Percentiles rank a stretch among this genome's conserved stretches.
Conservation (phyloP, 2,888 invertebrate genomes). For the Tortricodes alternella region DNA sequence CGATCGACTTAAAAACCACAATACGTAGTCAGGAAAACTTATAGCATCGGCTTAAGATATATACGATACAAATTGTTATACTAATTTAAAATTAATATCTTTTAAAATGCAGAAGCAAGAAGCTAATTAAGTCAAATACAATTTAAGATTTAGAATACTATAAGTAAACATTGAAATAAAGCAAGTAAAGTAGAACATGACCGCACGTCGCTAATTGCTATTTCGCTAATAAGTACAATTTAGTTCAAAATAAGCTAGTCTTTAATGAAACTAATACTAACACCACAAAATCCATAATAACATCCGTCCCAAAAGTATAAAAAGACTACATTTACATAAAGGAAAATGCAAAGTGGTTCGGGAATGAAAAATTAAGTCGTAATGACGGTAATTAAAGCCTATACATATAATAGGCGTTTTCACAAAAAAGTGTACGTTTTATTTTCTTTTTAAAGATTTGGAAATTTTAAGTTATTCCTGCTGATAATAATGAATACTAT, state of each 20-base stretch:
- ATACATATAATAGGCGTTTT: no score
- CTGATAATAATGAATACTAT: no score
- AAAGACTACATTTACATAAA: slow-evolving; percentile 16
- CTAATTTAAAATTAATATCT: slow-evolving; percentile 42
- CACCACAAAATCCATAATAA: slow-evolving; percentile 10
- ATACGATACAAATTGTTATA: slow-evolving; percentile 38
- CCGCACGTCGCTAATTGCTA: slow-evolving; percentile 73
- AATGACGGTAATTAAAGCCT: no score
- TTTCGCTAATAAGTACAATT: slow-evolving; percentile 35
- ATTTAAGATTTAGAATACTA: slow-evolving; percentile 16
- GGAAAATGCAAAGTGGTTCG: slow-evolving; percentile 20
- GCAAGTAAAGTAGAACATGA: slow-evolving; percentile 46
- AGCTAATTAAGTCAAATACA: slow-evolving; percentile 48
- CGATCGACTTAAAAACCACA: slow-evolving; percentile 60
- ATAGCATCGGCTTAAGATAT: slow-evolving; percentile 48
- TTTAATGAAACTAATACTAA: slow-evolving; percentile 11
- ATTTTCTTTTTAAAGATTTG: no score
- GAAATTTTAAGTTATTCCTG: no score
- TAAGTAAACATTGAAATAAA: slow-evolving; percentile 46
- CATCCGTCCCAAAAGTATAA: slow-evolving; percentile 9
- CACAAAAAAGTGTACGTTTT: no score
- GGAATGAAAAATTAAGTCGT: slow-evolving; percentile 19
- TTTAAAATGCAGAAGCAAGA: slow-evolving; percentile 63
- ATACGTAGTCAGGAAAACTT: slow-evolving; percentile 60
- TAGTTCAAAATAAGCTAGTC: slow-evolving; percentile 20